Conservation (phyloP, 2,888 invertebrate genomes). For the Calliopum simillimum region DNA sequence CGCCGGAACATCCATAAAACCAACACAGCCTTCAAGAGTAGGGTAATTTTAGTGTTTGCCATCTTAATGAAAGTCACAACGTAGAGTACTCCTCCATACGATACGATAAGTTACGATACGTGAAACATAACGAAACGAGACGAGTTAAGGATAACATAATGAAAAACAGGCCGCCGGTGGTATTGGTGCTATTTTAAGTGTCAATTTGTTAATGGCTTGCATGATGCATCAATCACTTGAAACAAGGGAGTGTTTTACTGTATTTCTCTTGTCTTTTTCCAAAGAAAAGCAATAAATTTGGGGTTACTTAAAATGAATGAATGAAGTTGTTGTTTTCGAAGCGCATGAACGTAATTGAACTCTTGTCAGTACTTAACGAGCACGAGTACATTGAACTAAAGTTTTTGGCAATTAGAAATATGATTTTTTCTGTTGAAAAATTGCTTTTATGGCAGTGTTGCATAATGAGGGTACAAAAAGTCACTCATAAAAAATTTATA, state of each 20-base stretch:
- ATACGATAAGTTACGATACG: too few species aligned
- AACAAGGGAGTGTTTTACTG: not conserved
- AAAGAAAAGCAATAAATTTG: not conserved
- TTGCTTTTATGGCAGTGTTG: too few species aligned
- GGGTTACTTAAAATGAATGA: not conserved
- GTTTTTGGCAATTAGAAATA: not conserved
- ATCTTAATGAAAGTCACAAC: not conserved
- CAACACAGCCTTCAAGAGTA: not conserved
- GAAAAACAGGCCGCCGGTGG: not conserved
- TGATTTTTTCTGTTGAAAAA: too few species aligned
- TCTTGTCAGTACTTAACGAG: not conserved
- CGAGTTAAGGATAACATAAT: not conserved
- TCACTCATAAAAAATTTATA: too few species aligned
- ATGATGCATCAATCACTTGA: conserved; percentile 15
- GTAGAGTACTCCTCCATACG: too few species aligned
- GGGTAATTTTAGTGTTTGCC: conserved; percentile 14
- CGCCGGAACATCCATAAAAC: not conserved
- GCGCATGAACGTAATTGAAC: not conserved
- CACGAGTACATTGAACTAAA: not conserved
- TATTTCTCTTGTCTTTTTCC: not conserved
- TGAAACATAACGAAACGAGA: not conserved
- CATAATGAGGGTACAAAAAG: too few species aligned
- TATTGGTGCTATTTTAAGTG: conserved; percentile 20
- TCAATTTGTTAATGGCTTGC: conserved; percentile 32
- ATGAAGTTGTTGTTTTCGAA: not conserved